Base-by-base conservation (phyloP, 2,888 invertebrate genomes). In the Tenthredo amoena region DNA sequence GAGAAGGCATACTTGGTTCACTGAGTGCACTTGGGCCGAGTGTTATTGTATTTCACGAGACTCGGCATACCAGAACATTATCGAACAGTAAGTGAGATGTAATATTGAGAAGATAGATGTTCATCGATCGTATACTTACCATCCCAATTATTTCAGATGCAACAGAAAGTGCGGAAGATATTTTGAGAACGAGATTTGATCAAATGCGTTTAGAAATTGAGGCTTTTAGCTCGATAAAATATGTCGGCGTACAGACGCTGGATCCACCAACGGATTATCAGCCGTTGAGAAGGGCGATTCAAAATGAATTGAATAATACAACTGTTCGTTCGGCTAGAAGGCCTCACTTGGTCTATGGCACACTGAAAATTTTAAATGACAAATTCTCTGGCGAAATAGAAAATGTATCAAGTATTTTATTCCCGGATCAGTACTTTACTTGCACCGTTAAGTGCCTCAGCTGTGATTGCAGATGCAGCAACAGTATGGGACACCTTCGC, bases 41-140 rank as follows among this genome's bases (percentile, higher is more conserved):
- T 87, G 95, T 97, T 43, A 95, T 97, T 85, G 95, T 98, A 87
- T 97, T 97, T 93, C 97, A 98, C 91, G 97, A 97, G 93, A 97
- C 97, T 0, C 94, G 95, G 81, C 95, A 97, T 90, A 97, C 97
- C 18, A 95, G 95, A 89, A 95, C 96, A 10, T 93, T 97, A 84
- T 94, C 94, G 87, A 94, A 94, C 87, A 94, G 95, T 95, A 91
- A 92, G 94, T 92, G 88, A 87, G 72, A 86, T 79, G 26, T 50
- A 18, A 72, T 83, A 55, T 5, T 47, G n/a, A 43, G 26, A 3
- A 31, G 7, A 55, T 34, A 40, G 34, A 74, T 83, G 9, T 26
- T 21, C 34, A 55, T 15, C 37, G 84, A 55, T 79, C 68, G 40
- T 21, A 86, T 71, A 81, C 58, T n/a, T 81, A 40, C 5, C 34